These are phyloP conservation scores for Emys orbicularis DNA, from an alignment of 2,797 vertebrate genomes.

Conservation along the genomic window DNA sequence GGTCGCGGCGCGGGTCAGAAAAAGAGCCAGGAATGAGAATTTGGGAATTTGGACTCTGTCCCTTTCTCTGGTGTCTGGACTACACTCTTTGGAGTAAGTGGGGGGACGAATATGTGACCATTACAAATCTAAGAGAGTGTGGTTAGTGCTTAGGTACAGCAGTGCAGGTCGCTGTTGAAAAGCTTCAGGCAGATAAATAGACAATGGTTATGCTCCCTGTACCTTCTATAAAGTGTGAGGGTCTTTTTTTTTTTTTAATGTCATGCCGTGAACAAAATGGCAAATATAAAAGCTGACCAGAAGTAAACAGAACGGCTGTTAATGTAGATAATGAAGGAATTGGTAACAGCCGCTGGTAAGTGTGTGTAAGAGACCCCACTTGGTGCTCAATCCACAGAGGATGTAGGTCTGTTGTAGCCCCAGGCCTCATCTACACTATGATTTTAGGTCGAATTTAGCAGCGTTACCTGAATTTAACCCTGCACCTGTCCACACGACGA, in stretches of 20 bases:
- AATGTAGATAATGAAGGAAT: rapidly evolving
- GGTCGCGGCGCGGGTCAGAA: too few relatives aligned
- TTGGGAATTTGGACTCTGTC: too few relatives aligned
- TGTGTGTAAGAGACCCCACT: not conserved
- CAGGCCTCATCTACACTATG: too few relatives aligned
- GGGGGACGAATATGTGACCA: not conserved
- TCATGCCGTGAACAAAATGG: not conserved
- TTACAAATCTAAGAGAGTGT: not conserved
- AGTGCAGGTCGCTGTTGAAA: not conserved
- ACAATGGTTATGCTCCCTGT: not conserved
- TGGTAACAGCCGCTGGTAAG: rapidly evolving
- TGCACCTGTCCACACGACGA: too few relatives aligned
- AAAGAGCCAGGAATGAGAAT: not conserved
- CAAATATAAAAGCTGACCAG: not conserved
- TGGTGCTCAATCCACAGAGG: not conserved
- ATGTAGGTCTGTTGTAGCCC: rapidly evolving
- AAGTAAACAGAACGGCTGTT: rapidly evolving
- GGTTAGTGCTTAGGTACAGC: not conserved
- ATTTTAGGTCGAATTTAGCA: too few relatives aligned
- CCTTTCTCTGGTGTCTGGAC: not conserved
- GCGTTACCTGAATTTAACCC: too few relatives aligned
- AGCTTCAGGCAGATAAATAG: not conserved
- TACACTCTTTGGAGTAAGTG: not conserved
- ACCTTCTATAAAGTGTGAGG: not conserved
- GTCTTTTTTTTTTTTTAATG: not conserved